A percentile compares a stretch with the other conserved stretches of the same genome.
Conservation (phyloP, 2,113 vertebrate genomes). For the Piprites chloris region DNA sequence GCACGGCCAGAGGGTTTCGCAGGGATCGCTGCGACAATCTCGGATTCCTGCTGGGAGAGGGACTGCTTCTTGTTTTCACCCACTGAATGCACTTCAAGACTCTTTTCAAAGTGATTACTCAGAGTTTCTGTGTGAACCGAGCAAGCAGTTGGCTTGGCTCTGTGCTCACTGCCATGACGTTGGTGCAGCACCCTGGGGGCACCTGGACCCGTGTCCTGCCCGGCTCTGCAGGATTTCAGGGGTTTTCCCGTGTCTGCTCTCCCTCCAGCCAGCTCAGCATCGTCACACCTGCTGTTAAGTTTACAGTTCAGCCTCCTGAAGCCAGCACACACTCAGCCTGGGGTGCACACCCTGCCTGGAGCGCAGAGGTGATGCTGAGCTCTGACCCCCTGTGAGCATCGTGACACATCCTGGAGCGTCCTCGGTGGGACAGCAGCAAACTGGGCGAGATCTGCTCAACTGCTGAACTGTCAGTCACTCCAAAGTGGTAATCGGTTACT, state of each 20-base stretch:
- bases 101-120: not conserved
- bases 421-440: not conserved
- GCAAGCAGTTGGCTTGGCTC: not conserved
- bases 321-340: not conserved
- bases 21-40: not conserved
- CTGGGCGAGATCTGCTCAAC: fast-evolving
- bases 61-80: not conserved
- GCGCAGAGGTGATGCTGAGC: fast-evolving
- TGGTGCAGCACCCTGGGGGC: fast-evolving
- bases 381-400: not conserved
- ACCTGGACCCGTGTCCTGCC: not conserved
- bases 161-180: fast-evolving
- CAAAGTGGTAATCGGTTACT: not conserved
- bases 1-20: fast-evolving
- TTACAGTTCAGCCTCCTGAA: not conserved
- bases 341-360: not conserved
- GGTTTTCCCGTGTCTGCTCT: not conserved
- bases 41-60: not conserved
- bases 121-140: not conserved
- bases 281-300: not conserved
- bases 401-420: not conserved
- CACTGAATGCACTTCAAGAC: not conserved
- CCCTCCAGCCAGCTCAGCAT: not conserved
- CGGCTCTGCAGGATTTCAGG: not conserved
- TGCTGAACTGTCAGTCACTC: not conserved